Evolutionary conservation across 64 coral and sea anemone species (phyloP).

Genomic region (Dendrophyllia cribrosa): DNA sequence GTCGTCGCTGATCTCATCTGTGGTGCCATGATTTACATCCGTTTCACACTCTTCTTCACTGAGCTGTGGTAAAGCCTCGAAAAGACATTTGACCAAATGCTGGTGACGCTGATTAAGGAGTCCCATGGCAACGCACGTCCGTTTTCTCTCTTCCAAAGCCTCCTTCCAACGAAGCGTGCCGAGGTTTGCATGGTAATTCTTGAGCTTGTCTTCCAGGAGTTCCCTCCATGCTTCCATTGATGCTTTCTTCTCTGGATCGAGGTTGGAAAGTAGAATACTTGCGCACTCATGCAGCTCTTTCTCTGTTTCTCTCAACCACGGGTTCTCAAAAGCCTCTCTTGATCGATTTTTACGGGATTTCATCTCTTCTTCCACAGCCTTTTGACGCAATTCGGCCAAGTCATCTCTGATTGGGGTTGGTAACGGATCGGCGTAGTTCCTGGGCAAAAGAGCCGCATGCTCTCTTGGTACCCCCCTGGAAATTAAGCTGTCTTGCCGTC

Average conservation of each 20-base stretch:
- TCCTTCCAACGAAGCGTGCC: background rate
- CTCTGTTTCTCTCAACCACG: slow-evolving; percentile 3
- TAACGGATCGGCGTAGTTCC: background rate
- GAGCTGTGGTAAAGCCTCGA: too few relatives aligned
- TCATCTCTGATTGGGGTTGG: background rate
- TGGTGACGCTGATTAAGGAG: background rate
- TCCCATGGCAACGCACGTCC: background rate
- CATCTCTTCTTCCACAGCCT: background rate
- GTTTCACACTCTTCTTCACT: too few relatives aligned
- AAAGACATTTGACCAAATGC: too few relatives aligned
- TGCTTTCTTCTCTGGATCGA: background rate
- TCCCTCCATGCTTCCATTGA: background rate
- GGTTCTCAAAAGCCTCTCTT: background rate
- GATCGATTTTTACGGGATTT: background rate
- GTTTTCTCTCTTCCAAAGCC: slow-evolving; percentile 8
- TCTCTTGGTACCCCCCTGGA: background rate
- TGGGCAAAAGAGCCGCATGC: background rate
- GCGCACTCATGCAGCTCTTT: slow-evolving; percentile 4
- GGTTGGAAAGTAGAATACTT: too few relatives aligned
- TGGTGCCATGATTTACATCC: too few relatives aligned
- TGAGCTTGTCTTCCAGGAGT: slow-evolving; percentile 1
- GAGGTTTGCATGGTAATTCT: background rate
- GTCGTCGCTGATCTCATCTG: too few relatives aligned
- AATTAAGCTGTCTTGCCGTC: background rate
- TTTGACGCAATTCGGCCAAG: background rate